These are phyloP conservation scores for Poecilia latipinna DNA, from an alignment of 2,113 vertebrate species.

Conservation along the genomic window DNA sequence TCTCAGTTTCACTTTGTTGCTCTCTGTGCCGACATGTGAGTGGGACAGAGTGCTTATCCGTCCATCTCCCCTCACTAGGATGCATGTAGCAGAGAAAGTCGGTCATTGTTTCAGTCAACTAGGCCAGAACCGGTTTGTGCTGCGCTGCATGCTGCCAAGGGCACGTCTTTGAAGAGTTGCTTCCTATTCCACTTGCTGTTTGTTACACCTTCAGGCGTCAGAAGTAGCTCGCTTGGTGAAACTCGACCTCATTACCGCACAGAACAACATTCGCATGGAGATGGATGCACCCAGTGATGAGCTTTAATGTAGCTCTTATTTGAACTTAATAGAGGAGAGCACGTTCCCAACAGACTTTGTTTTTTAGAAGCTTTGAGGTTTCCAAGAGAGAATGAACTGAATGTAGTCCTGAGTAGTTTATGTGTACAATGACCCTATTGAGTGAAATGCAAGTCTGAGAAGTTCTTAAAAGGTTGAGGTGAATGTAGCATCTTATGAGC, in stretches of 20 bases:
- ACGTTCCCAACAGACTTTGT: not conserved
- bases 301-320: not conserved
- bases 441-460: no score
- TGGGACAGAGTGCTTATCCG: not conserved
- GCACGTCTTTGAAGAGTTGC: constrained; percentile 29
- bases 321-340: not conserved
- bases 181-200: constrained; percentile 18
- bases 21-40: not conserved
- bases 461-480: no score
- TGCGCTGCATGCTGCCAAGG: constrained; percentile 27
- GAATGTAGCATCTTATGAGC: no score
- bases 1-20: not conserved
- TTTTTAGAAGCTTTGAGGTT: not conserved
- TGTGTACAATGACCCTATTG: no score
- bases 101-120: constrained; percentile 56
- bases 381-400: no score
- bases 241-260: not conserved
- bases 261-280: not conserved
- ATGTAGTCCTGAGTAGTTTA: no score
- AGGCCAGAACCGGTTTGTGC: constrained; percentile 31
- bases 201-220: constrained; percentile 13
- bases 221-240: constrained; percentile 1
- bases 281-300: not conserved
- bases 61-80: constrained; percentile 30
- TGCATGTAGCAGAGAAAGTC: constrained; percentile 49